Base-by-base conservation (phyloP, 2,888 invertebrate species). In the Epirrhoe tristata region DNA sequence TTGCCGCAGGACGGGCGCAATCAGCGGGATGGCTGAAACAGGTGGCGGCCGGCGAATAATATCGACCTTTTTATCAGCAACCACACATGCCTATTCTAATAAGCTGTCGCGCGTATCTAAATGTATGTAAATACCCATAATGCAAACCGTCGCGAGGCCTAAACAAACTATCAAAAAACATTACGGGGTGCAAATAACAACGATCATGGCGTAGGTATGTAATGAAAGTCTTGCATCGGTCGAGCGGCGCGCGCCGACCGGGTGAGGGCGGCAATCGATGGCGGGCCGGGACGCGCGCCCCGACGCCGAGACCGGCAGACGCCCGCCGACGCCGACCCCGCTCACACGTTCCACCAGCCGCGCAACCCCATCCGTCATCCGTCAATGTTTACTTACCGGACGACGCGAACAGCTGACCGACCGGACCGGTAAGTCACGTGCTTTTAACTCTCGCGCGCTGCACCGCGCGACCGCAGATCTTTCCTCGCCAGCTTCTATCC, bases 281-380 rank as follows among this genome's bases (percentile, higher is more conserved):
- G 89, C 91, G 91, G 88, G 91, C 87, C 90, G 90, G 90, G 87
- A 84, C 86, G 90, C 86, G 89, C 90, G 93, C 90, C 94, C 89
- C 95, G 94, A 94, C 94, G 94, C 92, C 93, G 88, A 93, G 94
- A 94, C 94, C 93, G 90, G 89, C 94, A 94, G 94, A 94, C 94
- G 94, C 93, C 94, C 89, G 90, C 91, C 81, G 94, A 93, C 84
- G 91, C 85, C 93, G 81, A 90, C 89, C 78, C 94, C 78, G 87
- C 81, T 74, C 85, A 82, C 86, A 90, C 89, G 89, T 83, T 82
- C 83, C 86, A 83, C 81, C 77, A 80, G 79, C 83, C 85, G 86
- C 84, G 79, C 84, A 76, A 82, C 83, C 82, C 87, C 81, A 84
- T 85, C 82, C 87, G 83, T 85, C 87, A 87, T 83, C 87, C 87